A percentile compares a stretch with the other conserved stretches of the same genome.
These are phyloP conservation scores for Acanthaster planci DNA, from an alignment of 35 echinoderm and acorn worm genomes.

Conservation along the genomic window DNA sequence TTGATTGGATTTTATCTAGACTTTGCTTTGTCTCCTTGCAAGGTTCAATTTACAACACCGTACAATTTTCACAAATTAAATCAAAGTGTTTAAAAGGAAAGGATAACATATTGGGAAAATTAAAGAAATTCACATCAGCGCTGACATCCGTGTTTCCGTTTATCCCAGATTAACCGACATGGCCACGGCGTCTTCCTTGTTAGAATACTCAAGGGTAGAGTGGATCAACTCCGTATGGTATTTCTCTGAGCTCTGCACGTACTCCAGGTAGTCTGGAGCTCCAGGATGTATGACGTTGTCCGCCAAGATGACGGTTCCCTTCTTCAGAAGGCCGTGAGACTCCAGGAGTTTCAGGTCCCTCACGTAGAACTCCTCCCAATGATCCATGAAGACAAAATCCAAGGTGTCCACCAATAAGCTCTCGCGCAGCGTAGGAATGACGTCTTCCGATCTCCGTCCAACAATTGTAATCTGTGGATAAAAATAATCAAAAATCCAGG, in stretches of 20 bases:
- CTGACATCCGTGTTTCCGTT: too few species aligned
- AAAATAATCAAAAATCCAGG: too few species aligned
- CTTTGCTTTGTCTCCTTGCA: too few species aligned
- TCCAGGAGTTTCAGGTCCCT: constrained; percentile 43
- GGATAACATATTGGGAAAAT: too few species aligned
- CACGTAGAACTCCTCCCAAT: constrained; percentile 43
- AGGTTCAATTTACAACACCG: too few species aligned
- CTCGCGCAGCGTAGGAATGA: constrained; percentile 41
- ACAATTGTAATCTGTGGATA: constrained; percentile 54
- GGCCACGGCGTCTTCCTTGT: neutral
- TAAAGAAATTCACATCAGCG: too few species aligned
- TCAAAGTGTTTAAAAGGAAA: too few species aligned
- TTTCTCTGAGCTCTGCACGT: constrained; percentile 46
- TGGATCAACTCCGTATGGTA: constrained; percentile 32
- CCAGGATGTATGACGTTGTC: constrained; percentile 52
- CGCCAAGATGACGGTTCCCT: constrained; percentile 43
- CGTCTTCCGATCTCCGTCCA: constrained; percentile 38
- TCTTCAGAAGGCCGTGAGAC: constrained; percentile 25
- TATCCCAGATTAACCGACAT: too few species aligned
- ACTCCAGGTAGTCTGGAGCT: constrained; percentile 58
- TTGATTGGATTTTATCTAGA: too few species aligned
- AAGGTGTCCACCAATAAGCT: constrained; percentile 27
- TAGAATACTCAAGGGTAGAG: constrained; percentile 7
- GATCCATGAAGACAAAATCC: constrained; percentile 63
- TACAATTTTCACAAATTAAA: too few species aligned